Evolutionary conservation across 2,888 invertebrate species (phyloP).

Genomic region (Eudasyphora cyanicolor): DNA sequence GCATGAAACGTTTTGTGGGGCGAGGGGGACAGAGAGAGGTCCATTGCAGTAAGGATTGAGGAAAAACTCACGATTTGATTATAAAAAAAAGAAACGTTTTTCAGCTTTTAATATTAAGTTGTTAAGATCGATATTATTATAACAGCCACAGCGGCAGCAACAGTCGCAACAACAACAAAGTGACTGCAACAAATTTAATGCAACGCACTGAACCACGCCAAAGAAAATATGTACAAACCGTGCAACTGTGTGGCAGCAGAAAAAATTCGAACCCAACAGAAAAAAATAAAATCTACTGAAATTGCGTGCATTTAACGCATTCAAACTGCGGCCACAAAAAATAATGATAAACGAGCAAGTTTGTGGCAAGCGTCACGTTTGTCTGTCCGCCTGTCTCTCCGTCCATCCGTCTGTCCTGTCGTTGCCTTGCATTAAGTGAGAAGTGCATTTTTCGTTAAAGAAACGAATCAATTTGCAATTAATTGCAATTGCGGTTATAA

Average conservation of each 20-base stretch:
- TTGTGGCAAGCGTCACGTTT: conserved; percentile 50
- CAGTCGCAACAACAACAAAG: background rate
- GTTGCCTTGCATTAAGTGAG: conserved; percentile 40
- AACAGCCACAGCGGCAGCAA: conserved; percentile 30
- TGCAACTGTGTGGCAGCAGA: no score
- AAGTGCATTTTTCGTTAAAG: conserved; percentile 27
- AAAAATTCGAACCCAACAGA: background rate
- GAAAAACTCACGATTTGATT: conserved; percentile 61
- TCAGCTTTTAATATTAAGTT: conserved; percentile 58
- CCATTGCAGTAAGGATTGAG: background rate
- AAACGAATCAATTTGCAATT: conserved; percentile 62
- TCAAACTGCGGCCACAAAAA: conserved; percentile 19
- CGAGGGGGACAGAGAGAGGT: no score
- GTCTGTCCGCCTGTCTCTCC: background rate
- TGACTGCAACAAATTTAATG: conserved; percentile 17
- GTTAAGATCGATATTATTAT: conserved; percentile 63
- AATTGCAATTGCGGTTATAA: conserved; percentile 56
- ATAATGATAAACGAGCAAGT: conserved; percentile 47
- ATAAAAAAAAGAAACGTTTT: conserved; percentile 26
- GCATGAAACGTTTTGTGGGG: background rate
- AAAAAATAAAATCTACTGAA: conserved; percentile 27
- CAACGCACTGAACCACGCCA: conserved; percentile 57
- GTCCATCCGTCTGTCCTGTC: conserved; percentile 13
- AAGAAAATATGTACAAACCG: conserved; percentile 21
- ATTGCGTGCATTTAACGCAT: conserved; percentile 62